These are phyloP conservation scores for Leucophenga maculata DNA, from an alignment of 2,888 invertebrate species.

Conservation along the genomic window DNA sequence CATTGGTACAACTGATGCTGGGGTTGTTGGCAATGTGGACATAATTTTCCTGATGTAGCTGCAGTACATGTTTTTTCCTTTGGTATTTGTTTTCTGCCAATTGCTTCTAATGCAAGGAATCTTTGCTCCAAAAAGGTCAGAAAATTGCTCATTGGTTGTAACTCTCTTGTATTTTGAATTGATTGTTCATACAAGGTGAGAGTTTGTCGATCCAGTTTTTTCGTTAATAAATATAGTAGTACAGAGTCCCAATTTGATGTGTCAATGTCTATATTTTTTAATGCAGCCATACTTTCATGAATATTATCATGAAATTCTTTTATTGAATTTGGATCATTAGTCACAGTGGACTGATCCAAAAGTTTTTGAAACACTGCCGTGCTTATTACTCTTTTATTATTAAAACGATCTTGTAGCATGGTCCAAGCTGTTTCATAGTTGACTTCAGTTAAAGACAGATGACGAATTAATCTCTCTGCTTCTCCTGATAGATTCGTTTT, in stretches of 20 bases:
- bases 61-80: no score
- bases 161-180: no score
- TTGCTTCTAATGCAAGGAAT: no score
- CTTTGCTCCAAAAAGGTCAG: no score
- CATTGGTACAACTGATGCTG: no score
- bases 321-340: neutral
- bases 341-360: neutral
- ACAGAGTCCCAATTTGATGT: neutral
- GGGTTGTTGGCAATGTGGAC: no score
- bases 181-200: neutral
- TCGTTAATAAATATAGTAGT: neutral
- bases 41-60: no score
- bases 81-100: no score
- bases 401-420: no score
- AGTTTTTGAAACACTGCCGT: neutral
- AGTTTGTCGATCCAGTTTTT: slow-evolving; percentile 16
- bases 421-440: slow-evolving; percentile 25
- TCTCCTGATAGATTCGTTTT: slow-evolving; percentile 24
- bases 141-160: no score
- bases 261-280: neutral
- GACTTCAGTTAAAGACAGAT: no score
- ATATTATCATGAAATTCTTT: slow-evolving; percentile 8
- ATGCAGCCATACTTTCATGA: neutral
- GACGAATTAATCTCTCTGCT: slow-evolving; percentile 14
- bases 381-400: slow-evolving; percentile 19